These are phyloP conservation scores for Drosophila cracens DNA, from an alignment of 2,888 invertebrate genomes.

Conservation along the genomic window DNA sequence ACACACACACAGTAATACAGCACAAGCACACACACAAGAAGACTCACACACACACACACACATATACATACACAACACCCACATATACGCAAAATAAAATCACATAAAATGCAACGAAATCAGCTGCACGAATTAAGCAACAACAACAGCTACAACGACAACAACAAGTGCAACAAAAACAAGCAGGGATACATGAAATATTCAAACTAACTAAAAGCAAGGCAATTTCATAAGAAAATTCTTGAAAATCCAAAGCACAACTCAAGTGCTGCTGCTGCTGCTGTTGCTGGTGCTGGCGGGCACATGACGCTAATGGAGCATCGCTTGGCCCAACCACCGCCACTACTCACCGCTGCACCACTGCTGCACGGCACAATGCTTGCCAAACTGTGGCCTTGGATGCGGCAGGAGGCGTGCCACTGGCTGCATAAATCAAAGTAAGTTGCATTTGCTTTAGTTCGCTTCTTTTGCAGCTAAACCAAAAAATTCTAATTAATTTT, in stretches of 20 bases:
- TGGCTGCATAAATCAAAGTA: slow-evolving; percentile 75
- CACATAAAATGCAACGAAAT: slow-evolving; percentile 70
- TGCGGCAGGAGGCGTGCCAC: slow-evolving; percentile 56
- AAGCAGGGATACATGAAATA: slow-evolving; percentile 60
- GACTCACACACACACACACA: slow-evolving; percentile 12
- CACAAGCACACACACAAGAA: slow-evolving; percentile 12
- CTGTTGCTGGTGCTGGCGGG: slow-evolving; percentile 38
- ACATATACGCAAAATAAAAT: slow-evolving; percentile 52
- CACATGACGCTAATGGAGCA: slow-evolving; percentile 69
- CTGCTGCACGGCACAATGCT: slow-evolving; percentile 42
- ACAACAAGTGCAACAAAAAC: slow-evolving; percentile 37
- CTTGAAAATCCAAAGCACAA: slow-evolving; percentile 49
- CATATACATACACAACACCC: slow-evolving; percentile 7
- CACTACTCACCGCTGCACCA: slow-evolving; percentile 4
- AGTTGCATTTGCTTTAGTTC: slow-evolving; percentile 42
- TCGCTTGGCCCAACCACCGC: slow-evolving; percentile 50
- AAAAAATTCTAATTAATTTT: slow-evolving; percentile 43
- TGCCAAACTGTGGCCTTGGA: slow-evolving; percentile 59
- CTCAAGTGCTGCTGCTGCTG: slow-evolving; percentile 36
- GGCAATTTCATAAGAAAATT: slow-evolving; percentile 58
- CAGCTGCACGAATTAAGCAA: slow-evolving; percentile 59
- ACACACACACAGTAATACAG: slow-evolving; percentile 15
- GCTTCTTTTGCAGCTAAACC: not conserved
- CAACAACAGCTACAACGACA: slow-evolving; percentile 9
- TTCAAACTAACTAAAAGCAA: slow-evolving; percentile 66